Conservation (phyloP, 2,797 vertebrate species). For the Clarias laeviceps region DNA sequence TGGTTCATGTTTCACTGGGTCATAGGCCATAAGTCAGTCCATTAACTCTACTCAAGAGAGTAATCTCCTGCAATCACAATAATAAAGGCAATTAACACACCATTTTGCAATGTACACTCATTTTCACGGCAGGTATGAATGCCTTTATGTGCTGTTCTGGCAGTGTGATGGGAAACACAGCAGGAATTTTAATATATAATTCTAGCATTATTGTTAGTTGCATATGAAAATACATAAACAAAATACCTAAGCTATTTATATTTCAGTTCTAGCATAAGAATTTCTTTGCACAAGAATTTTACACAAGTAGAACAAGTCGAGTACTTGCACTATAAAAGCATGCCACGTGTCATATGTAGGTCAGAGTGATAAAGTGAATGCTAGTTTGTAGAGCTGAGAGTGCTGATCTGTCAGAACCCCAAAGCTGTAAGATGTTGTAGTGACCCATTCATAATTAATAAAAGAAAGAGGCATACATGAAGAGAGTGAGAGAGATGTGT, state of each 20-base stretch:
- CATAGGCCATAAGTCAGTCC: conserved; percentile 14
- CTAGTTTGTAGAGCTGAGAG: conserved; percentile 30
- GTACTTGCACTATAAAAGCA: neutral
- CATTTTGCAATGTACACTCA: conserved; percentile 34
- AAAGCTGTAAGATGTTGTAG: conserved; percentile 46
- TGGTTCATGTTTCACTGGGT: conserved; percentile 23
- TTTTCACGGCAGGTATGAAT: conserved; percentile 8
- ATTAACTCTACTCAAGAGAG: conserved; percentile 31
- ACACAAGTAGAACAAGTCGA: neutral
- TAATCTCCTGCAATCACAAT: conserved; percentile 33
- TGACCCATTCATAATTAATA: conserved; percentile 55
- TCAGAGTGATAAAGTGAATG: conserved; percentile 40
- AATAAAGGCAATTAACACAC: conserved; percentile 39
- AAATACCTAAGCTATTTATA: neutral
- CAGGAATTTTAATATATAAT: neutral
- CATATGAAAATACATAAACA: neutral
- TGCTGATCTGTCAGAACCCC: conserved; percentile 45
- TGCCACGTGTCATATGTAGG: conserved; percentile 27
- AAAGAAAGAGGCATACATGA: conserved; percentile 28
- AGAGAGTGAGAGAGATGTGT: conserved; percentile 42
- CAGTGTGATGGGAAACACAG: neutral
- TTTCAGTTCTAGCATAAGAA: neutral
- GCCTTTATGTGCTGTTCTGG: neutral
- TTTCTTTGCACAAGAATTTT: neutral
- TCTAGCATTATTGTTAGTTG: neutral